A percentile compares a stretch with the other conserved stretches of the same genome.
Evolutionary conservation across 2,113 vertebrate genomes (phyloP).

Genomic region (Platysteira castanea): DNA sequence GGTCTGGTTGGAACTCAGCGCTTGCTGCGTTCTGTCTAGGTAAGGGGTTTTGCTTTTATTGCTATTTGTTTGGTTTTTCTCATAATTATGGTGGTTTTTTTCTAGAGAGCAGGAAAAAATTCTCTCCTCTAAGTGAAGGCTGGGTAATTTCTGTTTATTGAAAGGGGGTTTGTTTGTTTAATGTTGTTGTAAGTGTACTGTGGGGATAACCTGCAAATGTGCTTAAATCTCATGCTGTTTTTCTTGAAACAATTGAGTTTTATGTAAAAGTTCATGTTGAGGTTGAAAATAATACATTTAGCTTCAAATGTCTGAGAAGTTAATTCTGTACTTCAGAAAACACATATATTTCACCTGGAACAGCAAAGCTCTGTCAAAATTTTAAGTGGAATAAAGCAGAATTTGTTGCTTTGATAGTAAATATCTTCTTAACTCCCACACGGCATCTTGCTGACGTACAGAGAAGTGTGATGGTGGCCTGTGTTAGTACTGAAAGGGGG

Average conservation of each 20-base stretch:
- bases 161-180: neutral
- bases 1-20: fast-evolving
- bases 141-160: neutral
- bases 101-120: neutral
- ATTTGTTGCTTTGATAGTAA: neutral
- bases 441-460: neutral
- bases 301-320: neutral
- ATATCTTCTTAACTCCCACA: fast-evolving
- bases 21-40: neutral
- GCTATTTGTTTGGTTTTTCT: fast-evolving
- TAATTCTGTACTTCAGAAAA: neutral
- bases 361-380: neutral
- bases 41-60: neutral
- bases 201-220: fast-evolving
- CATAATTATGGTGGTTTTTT: neutral
- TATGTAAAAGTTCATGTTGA: neutral
- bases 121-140: neutral
- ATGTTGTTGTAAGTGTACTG: fast-evolving
- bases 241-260: neutral
- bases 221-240: neutral
- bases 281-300: neutral
- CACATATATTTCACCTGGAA: fast-evolving
- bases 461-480: neutral
- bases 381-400: neutral
- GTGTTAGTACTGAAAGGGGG: neutral